Base-by-base conservation (phyloP, 2,113 vertebrate genomes). In the Callopanchax toddi region DNA sequence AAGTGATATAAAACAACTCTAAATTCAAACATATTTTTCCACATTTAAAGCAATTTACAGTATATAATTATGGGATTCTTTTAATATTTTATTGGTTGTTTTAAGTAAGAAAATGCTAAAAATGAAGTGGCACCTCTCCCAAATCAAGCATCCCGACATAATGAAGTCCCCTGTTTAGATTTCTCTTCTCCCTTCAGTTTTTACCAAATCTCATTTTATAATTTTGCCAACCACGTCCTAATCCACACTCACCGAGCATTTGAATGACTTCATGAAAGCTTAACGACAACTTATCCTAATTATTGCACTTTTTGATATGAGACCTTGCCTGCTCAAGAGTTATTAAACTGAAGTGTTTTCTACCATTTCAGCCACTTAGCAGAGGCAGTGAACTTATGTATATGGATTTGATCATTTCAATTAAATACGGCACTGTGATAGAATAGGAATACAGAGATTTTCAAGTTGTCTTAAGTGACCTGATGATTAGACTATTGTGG, bases 341-440 rank as follows among this genome's bases (percentile, higher is more conserved):
- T 78, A 87, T 89, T 79, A 86, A 74, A 77, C 55, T 85, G 32
- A 79, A 84, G 78, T 78, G 76, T 81, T 83, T 86, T 78, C 48
- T 70, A 54, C 55, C 20, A 61, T 73, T 85, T 60, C 56, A 71
- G 74, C 63, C 60, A 71, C 64, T 73, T 52, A 72, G 54, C 49
- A 53, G 61, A 77, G 39, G 52, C 48, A 65, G 39, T 60, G 26
- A 60, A 58, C 55, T 46, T 61, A 46, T 72, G 49, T 56, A 37
- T 57, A 64, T 68, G 49, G 55, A 57, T 76, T 68, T 73, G 61
- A 65, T 67, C 65, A 49, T 73, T 64, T 77, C 45, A 54, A 60
- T 69, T 60, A 72, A 74, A 78, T 18, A 29, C 3, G 11, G 11
- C 6, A 18, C 55, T 67, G 25, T 61, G 54, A 79, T 76, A 18